phyloP scores from a whole-genome alignment of 23 tunicate genomes.

The Aplidium turbinatum region DNA sequence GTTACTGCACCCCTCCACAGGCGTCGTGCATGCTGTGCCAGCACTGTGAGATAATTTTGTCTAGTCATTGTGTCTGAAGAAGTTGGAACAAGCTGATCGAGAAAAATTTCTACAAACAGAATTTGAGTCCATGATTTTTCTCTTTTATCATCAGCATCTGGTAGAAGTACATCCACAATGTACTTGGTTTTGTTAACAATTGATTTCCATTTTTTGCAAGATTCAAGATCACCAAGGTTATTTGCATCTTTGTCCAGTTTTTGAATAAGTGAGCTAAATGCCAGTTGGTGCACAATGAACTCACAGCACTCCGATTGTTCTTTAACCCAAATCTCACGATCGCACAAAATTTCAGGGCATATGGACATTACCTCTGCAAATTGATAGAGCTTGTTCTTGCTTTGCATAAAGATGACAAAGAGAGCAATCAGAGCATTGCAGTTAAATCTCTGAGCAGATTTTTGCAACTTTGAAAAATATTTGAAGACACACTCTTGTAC shows the following conservation, averaged over 20 bases:
- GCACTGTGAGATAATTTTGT: conserved; percentile 28
- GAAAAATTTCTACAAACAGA: conserved; percentile 50
- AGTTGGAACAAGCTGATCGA: conserved; percentile 62
- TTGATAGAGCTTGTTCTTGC: neutral
- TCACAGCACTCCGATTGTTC: neutral
- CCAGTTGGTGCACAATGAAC: conserved; percentile 30
- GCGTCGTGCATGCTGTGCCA: conserved; percentile 45
- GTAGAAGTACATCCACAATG: conserved; percentile 18
- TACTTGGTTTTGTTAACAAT: conserved; percentile 20
- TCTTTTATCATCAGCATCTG: neutral
- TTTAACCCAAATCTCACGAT: conserved; percentile 22
- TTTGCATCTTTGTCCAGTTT: conserved; percentile 6
- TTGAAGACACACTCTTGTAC: conserved; percentile 1
- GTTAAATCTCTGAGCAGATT: neutral
- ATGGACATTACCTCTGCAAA: conserved; percentile 37
- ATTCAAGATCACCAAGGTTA: conserved; percentile 27
- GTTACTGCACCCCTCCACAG: conserved; percentile 34
- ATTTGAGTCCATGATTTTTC: conserved; percentile 44
- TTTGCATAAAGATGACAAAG: conserved; percentile 25
- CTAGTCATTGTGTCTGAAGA: neutral
- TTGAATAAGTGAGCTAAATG: conserved; percentile 38
- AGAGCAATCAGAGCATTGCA: conserved; percentile 38
- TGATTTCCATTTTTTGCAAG: conserved; percentile 49
- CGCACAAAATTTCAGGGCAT: conserved; percentile 14
- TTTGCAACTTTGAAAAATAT: conserved; percentile 11